Evolutionary conservation across 2,797 vertebrate species (phyloP), one percentile per base, ranked within the genome.

Genomic region (Danio jaintianensis): DNA sequence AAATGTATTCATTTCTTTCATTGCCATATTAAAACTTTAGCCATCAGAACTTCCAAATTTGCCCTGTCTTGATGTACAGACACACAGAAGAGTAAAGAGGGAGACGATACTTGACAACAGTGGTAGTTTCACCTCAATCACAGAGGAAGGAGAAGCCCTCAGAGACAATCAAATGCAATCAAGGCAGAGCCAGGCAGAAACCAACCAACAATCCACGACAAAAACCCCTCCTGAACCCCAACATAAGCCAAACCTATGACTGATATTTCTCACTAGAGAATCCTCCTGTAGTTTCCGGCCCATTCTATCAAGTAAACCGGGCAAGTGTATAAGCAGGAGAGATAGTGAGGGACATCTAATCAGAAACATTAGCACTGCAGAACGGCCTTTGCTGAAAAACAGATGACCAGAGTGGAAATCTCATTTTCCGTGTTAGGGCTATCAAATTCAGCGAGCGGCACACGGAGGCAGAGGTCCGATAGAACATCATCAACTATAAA

Each of bases 311-410:
- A 52, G 42, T 20, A 47, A 36, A 38, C 52, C 2, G 22, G 22
- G 9, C 6, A 0, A 15, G 55, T 58, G n/a, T 15, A 38, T 10
- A 16, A 4, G 6, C 7, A 9, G 18, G 7, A 55, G 15, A 47
- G 40, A 79, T 72, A 72, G 78, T 55, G 40, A 50, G 48, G 67
- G 67, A 76, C 79, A 79, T 84, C 55, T 75, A 79, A 85, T 83
- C 68, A 73, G 66, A 43, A 66, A 77, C 76, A 83, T 83, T 85
- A 82, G 67, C 12, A 50, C 50, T 68, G n/a, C 79, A 76, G 78
- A 82, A 82, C 10, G 47, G 75, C 75, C 59, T 61, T 48, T 1
- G 2, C 55, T 13, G 66, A 83, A 22, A 61, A 53, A 66, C 45
- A 79, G 78, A 82, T 79, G 79, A 78, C 18, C 59, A 58, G 53